phyloP scores from a whole-genome alignment of 2,113 vertebrate genomes.

The Pelodiscus sinensis region DNA sequence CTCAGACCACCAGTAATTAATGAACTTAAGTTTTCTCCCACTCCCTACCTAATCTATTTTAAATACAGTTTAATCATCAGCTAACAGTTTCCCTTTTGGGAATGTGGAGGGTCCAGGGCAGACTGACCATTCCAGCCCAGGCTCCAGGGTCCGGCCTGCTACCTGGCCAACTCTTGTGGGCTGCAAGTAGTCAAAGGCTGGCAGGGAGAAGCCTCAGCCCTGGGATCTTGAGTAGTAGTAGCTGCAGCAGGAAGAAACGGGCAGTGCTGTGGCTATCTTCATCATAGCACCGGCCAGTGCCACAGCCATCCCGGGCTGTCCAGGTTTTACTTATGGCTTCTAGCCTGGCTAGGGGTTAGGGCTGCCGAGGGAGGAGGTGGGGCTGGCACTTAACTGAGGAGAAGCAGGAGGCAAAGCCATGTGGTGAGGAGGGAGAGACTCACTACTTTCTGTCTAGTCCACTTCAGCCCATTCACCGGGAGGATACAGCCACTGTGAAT shows the following conservation, averaged over 20 bases:
- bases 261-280: too few species aligned
- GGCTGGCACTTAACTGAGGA: background rate
- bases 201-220: background rate
- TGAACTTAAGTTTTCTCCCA: too few species aligned
- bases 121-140: too few species aligned
- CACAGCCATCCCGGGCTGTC: background rate
- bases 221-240: background rate
- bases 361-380: background rate
- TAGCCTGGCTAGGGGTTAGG: background rate
- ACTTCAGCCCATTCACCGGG: background rate
- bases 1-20: too few species aligned
- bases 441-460: background rate
- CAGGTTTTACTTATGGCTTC: background rate
- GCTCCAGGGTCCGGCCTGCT: too few species aligned
- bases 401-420: too few species aligned
- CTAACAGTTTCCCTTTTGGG: too few species aligned
- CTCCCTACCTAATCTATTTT: too few species aligned
- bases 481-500: background rate
- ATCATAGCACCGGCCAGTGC: background rate
- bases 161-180: background rate
- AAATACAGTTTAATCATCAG: too few species aligned
- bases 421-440: background rate
- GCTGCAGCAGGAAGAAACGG: background rate
- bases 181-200: background rate
- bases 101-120: too few species aligned